Base-by-base conservation (phyloP, 2,113 vertebrate genomes). In the Melanostigma gelatinosum region DNA sequence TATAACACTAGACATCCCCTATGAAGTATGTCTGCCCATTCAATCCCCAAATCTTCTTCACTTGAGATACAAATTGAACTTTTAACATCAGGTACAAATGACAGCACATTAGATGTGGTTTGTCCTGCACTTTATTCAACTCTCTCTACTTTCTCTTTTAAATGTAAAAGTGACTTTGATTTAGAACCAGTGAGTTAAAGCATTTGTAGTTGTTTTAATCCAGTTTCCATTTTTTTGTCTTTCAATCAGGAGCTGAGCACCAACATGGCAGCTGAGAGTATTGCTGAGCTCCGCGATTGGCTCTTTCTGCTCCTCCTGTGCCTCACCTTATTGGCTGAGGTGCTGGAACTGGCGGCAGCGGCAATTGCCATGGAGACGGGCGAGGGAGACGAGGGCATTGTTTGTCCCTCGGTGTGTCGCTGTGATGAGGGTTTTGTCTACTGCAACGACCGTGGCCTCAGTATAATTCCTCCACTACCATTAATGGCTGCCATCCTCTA, bases 381-480 rank as follows among this genome's bases (percentile, higher is more conserved):
- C 27, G 92, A 94, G 9, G 93, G 94, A 71, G 95, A 94, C 32
- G 95, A 95, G 75, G 94, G 92, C 71, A 94, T 93, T 16, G 90
- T 95, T 36, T 98, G 97, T 90, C 98, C 94, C 1, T 96, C 95
- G 0, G 96, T 97, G 2, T 99, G 97, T 88, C 97, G 98, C 86
- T 99, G 98, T 1, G 94, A 99, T 73, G 95, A 96, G 0, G 96
- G 96, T 38, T 98, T 97, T 80, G 95, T 98, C 85, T 99, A 99
- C 92, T 99, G 97, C 95, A 98, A 98, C 0, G 98, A 99, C 94
- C 96, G 98, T 22, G 97, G 96, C 0, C 88, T 99, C 18, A 96
- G 96, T 16, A 88, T 97, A 72, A 94, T 98, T 32, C 97, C 97
- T 0, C 88, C 96, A 0, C 94, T 99, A 64, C 98, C 98, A 0